phyloP scores from a whole-genome alignment of 2,888 invertebrate species.

The Koerneria pararmatus region DNA sequence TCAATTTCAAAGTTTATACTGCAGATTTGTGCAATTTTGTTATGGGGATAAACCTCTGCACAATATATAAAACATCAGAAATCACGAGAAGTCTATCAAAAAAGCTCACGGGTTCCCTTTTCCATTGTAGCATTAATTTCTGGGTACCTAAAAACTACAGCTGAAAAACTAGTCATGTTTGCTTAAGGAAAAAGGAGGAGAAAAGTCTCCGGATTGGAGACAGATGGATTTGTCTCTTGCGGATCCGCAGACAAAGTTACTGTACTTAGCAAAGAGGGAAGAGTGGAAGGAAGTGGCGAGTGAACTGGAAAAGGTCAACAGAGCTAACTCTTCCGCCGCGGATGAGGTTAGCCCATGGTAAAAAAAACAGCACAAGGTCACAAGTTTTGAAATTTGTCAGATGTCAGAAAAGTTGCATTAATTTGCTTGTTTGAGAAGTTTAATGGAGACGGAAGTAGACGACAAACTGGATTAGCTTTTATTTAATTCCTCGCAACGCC shows the following conservation, averaged over 20 bases:
- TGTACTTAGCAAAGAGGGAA: constrained; percentile 45
- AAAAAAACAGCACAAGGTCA: background rate
- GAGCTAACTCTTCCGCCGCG: constrained; percentile 43
- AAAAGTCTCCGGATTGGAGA: constrained; percentile 28
- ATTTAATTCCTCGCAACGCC: too few species aligned
- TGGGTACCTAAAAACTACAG: too few species aligned
- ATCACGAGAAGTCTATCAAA: too few species aligned
- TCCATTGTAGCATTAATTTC: too few species aligned
- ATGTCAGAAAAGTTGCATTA: background rate
- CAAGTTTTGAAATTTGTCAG: background rate
- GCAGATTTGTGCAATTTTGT: too few species aligned
- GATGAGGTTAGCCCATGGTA: constrained; percentile 40
- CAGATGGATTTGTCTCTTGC: constrained; percentile 33
- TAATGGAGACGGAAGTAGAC: too few species aligned
- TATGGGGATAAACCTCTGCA: too few species aligned
- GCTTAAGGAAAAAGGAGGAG: constrained; percentile 7
- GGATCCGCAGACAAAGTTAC: constrained; percentile 35
- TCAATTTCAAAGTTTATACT: too few species aligned
- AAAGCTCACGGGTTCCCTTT: too few species aligned
- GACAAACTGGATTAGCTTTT: too few species aligned
- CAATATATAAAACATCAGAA: too few species aligned
- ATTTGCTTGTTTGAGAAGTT: background rate
- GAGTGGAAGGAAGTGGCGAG: constrained; percentile 48
- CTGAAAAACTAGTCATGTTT: background rate
- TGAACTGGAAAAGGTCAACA: constrained; percentile 38